Evolutionary conservation across 2,888 invertebrate genomes (phyloP), one percentile per base, ranked within the genome.

Genomic region (Leucania comma): DNA sequence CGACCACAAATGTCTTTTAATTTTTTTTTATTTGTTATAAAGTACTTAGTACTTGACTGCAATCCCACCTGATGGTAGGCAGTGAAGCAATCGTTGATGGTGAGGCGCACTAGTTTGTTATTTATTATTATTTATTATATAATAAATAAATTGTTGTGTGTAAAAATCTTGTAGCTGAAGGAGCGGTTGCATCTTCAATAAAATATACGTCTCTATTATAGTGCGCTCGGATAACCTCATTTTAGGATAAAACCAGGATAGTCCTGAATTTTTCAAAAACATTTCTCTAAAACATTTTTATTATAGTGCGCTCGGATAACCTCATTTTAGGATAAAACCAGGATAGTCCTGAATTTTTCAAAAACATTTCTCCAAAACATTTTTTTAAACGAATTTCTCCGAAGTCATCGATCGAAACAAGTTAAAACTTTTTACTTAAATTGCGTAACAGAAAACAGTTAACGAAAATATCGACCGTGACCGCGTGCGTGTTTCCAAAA

Each of bases 371-470:
- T 8, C 14, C 0, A 6, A 5, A 3, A 20, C 0, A 6, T n/a
- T 42, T 46, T n/a, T 32, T 17, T 17, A 14, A 42, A 42, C 2
- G 5, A 42, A 14, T 46, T 67, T 75, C 42, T 32, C n/a, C 32
- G 0, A 35, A 20, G 42, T 46, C 26, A 42, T 17, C 1, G 10
- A 53, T 24, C 14, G 50, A 62, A 75, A 65, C 38, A 74, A 51
- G 62, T 67, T 38, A 50, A 26, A 38, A 51, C 10, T 46, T 54
- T 74, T 62, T 32, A 60, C 14, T 46, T 48, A 61, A 58, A 67
- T 82, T 76, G 60, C 76, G 66, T 76, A 73, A 83, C 70, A 64
- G 59, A 80, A 53, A 68, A 68, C 65, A 68, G 77, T 73, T 75
- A 80, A 53, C n/a, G 24, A 54, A 67, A 58, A 75, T 42, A 72